Evolutionary conservation across 1,140 invertebrate species (phyloP).

Genomic region (Chironomus tepperi): DNA sequence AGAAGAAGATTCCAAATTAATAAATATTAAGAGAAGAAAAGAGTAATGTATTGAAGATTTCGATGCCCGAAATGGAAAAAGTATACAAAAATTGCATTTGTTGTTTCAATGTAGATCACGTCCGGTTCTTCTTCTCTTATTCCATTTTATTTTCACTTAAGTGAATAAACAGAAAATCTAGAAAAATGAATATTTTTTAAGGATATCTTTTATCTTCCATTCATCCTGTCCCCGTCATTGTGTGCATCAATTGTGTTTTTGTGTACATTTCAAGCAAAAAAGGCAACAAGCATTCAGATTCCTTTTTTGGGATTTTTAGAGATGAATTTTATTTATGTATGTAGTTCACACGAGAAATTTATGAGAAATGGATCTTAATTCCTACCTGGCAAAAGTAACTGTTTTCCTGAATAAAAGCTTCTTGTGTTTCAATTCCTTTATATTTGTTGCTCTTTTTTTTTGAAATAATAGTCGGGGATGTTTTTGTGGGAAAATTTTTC

Average conservation of each 20-base stretch:
- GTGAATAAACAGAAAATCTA: neutral
- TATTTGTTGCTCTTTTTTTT: too few relatives aligned
- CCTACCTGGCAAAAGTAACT: constrained; percentile 7
- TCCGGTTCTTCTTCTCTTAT: neutral
- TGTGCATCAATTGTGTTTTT: neutral
- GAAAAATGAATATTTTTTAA: constrained; percentile 21
- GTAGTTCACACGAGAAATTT: neutral
- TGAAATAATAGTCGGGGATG: too few relatives aligned
- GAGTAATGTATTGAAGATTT: neutral
- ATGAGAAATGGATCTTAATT: constrained; percentile 2
- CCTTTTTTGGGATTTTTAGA: too few relatives aligned
- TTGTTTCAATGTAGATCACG: neutral
- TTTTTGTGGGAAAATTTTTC: too few relatives aligned
- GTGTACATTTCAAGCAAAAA: constrained; percentile 5
- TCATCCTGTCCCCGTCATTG: neutral
- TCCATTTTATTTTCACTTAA: neutral
- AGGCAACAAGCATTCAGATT: neutral
- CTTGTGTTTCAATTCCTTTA: neutral
- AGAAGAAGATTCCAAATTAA: too few relatives aligned
- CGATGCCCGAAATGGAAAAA: neutral
- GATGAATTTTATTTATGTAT: neutral
- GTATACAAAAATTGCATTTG: constrained; percentile 11
- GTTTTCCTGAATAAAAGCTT: constrained; percentile 2
- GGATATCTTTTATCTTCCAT: neutral
- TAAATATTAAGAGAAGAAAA: too few relatives aligned